A percentile compares a stretch with the other conserved stretches of the same genome.
These are phyloP conservation scores for Nematolebias whitei DNA, from an alignment of 2,113 vertebrate genomes.

Conservation along the genomic window DNA sequence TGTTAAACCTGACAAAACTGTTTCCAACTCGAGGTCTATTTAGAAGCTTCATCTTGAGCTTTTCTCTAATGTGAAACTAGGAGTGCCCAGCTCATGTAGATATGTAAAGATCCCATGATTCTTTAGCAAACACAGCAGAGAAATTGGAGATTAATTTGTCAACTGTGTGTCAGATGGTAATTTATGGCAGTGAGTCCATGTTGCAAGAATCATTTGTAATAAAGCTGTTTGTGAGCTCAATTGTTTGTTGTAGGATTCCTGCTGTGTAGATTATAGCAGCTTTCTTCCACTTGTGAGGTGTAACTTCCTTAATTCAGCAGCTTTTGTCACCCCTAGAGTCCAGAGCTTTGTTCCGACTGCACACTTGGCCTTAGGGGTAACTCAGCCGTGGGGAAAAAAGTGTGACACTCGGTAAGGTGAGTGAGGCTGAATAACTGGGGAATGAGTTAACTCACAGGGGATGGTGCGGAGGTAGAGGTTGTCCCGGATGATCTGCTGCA, in stretches of 20 bases:
- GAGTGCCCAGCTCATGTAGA: not conserved
- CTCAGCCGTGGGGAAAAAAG: not conserved
- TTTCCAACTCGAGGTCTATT: not conserved
- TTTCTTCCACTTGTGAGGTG: not conserved
- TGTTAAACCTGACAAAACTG: not conserved
- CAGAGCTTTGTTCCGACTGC: not conserved
- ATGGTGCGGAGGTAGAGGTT: conserved; percentile 99
- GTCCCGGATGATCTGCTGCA: conserved; percentile 99
- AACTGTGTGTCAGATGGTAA: not conserved
- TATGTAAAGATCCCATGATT: not conserved
- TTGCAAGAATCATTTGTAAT: too few species aligned
- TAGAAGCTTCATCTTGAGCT: not conserved
- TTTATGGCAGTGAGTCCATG: not conserved
- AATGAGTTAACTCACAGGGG: conserved; percentile 88
- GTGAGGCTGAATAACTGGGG: not conserved
- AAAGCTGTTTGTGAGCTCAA: not conserved
- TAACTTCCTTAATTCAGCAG: not conserved
- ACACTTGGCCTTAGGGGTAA: conserved; percentile 8
- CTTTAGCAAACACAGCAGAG: not conserved
- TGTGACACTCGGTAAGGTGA: not conserved
- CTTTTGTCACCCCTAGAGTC: not conserved
- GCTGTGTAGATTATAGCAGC: too few species aligned
- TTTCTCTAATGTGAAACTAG: not conserved
- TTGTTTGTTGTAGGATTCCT: too few species aligned
- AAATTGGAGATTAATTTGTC: not conserved